These are phyloP conservation scores for Gymnoscopelus microlampas DNA, from an alignment of 2,797 vertebrate genomes.

Conservation along the genomic window DNA sequence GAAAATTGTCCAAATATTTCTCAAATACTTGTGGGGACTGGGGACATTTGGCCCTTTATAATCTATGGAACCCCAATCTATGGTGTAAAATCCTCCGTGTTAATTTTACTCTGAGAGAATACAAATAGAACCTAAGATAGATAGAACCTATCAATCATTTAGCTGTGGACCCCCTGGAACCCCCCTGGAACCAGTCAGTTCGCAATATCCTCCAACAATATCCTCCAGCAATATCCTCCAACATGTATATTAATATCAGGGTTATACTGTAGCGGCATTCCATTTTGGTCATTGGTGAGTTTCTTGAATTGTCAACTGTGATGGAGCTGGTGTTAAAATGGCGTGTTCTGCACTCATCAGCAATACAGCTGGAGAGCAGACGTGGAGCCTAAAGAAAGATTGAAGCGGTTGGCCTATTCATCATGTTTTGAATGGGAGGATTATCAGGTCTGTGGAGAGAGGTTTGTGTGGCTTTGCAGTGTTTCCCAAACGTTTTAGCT, in stretches of 20 bases:
- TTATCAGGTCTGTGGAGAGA: not conserved
- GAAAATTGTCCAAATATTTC: no score
- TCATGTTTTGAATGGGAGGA: constrained; percentile 19
- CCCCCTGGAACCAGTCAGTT: constrained; percentile 3
- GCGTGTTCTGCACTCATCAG: constrained; percentile 35
- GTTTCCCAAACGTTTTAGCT: no score
- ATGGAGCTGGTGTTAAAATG: constrained; percentile 38
- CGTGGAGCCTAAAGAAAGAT: constrained; percentile 8
- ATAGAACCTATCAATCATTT: no score
- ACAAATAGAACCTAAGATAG: no score
- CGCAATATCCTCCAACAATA: constrained; percentile 30
- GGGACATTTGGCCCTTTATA: no score
- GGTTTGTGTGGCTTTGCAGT: no score
- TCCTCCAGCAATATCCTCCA: no score
- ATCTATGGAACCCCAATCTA: no score
- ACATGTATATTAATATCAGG: constrained; percentile 46
- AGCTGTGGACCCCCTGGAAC: no score
- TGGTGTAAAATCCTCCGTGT: no score
- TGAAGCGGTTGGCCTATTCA: constrained; percentile 7
- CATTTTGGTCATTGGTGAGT: constrained; percentile 40
- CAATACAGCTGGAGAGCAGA: constrained; percentile 56
- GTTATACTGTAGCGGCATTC: constrained; percentile 26
- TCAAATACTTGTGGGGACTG: no score
- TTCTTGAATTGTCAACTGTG: constrained; percentile 47
- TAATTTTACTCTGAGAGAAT: no score